phyloP scores from a whole-genome alignment of 2,888 invertebrate species.

The Apamea epomidion region DNA sequence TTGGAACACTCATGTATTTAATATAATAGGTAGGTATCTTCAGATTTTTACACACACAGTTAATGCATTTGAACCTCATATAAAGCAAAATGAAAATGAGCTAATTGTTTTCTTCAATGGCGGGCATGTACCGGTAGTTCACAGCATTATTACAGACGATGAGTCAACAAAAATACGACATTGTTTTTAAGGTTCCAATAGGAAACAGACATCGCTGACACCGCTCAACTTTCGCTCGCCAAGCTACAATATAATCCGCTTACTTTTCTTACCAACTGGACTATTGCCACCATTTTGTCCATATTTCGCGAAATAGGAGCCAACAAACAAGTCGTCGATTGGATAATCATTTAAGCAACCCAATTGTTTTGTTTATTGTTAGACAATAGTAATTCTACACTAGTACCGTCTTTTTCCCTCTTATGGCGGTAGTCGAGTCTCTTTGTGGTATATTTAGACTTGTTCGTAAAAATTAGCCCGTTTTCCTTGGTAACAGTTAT shows the following conservation, averaged over 20 bases:
- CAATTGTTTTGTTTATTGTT: constrained; percentile 57
- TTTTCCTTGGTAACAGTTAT: constrained; percentile 52
- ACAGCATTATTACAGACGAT: constrained; percentile 26
- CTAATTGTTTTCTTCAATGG: not conserved
- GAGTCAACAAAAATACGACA: constrained; percentile 7
- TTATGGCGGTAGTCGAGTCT: constrained; percentile 7
- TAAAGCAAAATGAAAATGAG: not conserved
- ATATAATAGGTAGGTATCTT: not conserved
- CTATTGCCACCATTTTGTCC: constrained; percentile 43
- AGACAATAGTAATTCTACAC: constrained; percentile 61
- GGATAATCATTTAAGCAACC: constrained; percentile 41
- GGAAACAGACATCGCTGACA: constrained; percentile 36
- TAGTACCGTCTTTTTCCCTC: constrained; percentile 34
- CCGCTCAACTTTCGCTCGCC: constrained; percentile 15
- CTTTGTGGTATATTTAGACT: constrained; percentile 39
- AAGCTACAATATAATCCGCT: constrained; percentile 29
- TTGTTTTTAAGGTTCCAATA: constrained; percentile 32
- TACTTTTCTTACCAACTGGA: constrained; percentile 26
- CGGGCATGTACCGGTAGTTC: constrained; percentile 6
- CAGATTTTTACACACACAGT: not conserved
- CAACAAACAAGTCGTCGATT: constrained; percentile 47
- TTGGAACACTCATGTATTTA: not conserved
- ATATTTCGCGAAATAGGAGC: constrained; percentile 60
- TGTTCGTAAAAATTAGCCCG: constrained; percentile 42
- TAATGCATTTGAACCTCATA: not conserved